A percentile compares a stretch with the other conserved stretches of the same genome.
Conservation (phyloP, 2,888 invertebrate genomes). For the Megalurothrips usitatus region DNA sequence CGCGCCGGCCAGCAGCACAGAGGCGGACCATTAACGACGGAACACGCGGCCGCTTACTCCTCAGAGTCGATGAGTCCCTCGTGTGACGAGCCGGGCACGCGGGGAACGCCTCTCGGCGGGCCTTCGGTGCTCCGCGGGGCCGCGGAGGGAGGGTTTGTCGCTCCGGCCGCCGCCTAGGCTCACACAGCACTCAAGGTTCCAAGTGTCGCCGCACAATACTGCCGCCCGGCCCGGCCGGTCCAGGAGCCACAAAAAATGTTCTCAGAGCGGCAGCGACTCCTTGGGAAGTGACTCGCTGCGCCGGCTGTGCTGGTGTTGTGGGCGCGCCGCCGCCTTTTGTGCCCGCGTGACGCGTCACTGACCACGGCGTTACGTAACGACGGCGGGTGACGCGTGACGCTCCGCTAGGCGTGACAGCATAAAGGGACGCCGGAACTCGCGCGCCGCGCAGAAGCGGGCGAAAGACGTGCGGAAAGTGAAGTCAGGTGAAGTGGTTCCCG, state of each 20-base stretch:
- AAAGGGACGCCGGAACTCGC: too few species aligned
- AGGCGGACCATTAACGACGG: not conserved
- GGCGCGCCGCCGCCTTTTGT: not conserved
- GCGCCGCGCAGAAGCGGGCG: too few species aligned
- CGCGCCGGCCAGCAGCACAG: not conserved
- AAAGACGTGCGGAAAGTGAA: too few species aligned
- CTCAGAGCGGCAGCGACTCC: not conserved
- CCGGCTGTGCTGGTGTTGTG: not conserved
- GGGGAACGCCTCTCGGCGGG: not conserved
- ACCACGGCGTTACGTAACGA: not conserved
- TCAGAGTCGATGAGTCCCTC: not conserved
- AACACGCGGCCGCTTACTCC: not conserved
- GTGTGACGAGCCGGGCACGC: not conserved
- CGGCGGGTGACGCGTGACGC: not conserved
- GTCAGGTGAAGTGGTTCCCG: too few species aligned
- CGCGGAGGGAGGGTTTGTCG: not conserved
- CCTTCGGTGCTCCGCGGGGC: not conserved
- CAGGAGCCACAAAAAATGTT: not conserved
- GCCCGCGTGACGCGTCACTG: not conserved
- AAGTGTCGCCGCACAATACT: too few species aligned
- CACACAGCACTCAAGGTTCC: not conserved
- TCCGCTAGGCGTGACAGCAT: not conserved
- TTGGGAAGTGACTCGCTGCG: not conserved
- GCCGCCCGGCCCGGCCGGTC: too few species aligned
- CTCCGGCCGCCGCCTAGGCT: not conserved